A percentile compares a stretch with the other conserved stretches of the same genome.
Conservation (phyloP, 2,888 invertebrate species). For the Anaspis maculata region DNA sequence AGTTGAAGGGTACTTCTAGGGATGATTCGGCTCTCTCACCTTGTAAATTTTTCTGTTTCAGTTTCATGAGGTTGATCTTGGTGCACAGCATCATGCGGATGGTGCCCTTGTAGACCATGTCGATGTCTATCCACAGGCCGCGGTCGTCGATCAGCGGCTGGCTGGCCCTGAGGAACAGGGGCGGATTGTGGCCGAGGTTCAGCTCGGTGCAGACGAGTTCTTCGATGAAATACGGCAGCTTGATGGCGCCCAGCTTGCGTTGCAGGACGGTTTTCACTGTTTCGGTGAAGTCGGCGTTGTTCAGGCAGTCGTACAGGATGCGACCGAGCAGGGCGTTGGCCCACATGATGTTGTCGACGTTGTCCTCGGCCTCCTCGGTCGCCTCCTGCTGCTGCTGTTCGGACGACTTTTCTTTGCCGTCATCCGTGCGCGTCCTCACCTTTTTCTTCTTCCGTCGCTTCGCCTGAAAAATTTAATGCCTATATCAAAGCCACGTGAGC, state of each 20-base stretch:
- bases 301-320: constrained; percentile 74
- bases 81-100: constrained; percentile 79
- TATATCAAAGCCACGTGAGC: too few species aligned
- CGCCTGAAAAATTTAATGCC: not conserved
- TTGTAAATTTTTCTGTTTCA: too few species aligned
- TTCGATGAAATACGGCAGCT: constrained; percentile 83
- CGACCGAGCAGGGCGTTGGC: constrained; percentile 71
- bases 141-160: constrained; percentile 66
- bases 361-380: constrained; percentile 1
- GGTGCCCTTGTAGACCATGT: constrained; percentile 69
- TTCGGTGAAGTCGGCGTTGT: constrained; percentile 59
- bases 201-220: constrained; percentile 69
- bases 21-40: too few species aligned
- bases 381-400: not conserved
- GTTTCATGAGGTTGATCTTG: constrained; percentile 73
- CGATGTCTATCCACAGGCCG: constrained; percentile 84
- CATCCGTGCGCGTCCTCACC: not conserved
- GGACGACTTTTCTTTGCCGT: too few species aligned
- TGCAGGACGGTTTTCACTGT: constrained; percentile 73
- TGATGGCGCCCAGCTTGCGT: constrained; percentile 76
- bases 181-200: constrained; percentile 61
- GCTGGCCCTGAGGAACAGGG: constrained; percentile 53
- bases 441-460: not conserved
- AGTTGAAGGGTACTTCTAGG: too few species aligned
- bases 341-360: constrained; percentile 52